Conservation (phyloP, 2,797 vertebrate genomes). For the Tokudaia tokunoshimensis region DNA sequence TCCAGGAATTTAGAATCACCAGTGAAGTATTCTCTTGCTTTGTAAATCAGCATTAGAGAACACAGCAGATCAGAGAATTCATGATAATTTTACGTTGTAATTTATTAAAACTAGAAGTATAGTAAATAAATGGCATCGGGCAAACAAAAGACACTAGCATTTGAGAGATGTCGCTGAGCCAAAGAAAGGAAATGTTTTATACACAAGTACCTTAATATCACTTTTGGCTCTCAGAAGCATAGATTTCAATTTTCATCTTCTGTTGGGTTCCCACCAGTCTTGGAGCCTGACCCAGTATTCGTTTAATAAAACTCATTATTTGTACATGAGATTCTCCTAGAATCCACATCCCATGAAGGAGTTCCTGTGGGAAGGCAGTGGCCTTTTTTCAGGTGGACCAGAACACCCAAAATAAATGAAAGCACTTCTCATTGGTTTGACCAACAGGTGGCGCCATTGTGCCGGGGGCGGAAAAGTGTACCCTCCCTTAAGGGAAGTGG, state of each 20-base stretch:
- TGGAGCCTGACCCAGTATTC: neutral
- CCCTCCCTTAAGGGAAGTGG: fast-evolving
- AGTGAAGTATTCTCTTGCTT: neutral
- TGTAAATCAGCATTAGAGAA: neutral
- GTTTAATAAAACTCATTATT: neutral
- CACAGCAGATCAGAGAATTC: neutral
- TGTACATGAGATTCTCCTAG: neutral
- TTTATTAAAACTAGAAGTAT: neutral
- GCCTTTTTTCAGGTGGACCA: neutral
- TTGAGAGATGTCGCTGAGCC: neutral
- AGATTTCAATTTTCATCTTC: neutral
- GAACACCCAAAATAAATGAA: neutral
- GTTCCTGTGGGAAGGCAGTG: neutral
- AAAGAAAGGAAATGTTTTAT: neutral
- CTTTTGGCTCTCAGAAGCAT: neutral
- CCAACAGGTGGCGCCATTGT: conserved; percentile 28
- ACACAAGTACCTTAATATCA: neutral
- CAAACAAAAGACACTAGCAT: neutral
- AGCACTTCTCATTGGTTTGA: fast-evolving
- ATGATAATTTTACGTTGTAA: neutral
- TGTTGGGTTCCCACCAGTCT: neutral
- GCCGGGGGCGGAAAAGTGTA: neutral
- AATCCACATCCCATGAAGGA: fast-evolving
- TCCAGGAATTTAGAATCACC: neutral
- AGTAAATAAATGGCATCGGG: neutral